phyloP scores from a whole-genome alignment of 2,797 vertebrate species.

The Phrynocephalus guinanensis region DNA sequence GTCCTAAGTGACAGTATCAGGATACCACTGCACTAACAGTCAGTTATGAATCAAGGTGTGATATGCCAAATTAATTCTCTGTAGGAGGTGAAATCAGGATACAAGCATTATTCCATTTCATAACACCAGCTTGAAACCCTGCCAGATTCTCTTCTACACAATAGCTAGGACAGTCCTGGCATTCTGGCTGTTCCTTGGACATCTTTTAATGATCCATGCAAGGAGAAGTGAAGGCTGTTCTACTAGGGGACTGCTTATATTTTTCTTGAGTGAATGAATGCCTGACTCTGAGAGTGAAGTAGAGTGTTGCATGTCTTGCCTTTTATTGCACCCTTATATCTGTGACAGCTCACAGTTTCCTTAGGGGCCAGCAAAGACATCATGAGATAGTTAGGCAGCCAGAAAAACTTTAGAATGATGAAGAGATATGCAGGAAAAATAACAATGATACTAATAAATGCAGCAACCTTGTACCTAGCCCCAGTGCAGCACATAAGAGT shows the following conservation, averaged over 20 bases:
- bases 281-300: too few relatives aligned
- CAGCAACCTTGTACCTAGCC: too few relatives aligned
- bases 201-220: too few relatives aligned
- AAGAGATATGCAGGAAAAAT: not conserved
- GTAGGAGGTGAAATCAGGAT: not conserved
- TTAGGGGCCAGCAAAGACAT: too few relatives aligned
- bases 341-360: too few relatives aligned
- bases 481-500: too few relatives aligned
- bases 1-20: not conserved
- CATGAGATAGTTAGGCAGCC: not conserved
- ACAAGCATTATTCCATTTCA: not conserved
- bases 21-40: not conserved
- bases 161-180: rapidly evolving
- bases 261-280: too few relatives aligned
- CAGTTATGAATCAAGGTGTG: rapidly evolving
- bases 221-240: too few relatives aligned
- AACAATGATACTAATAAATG: not conserved
- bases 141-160: not conserved
- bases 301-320: too few relatives aligned
- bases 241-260: too few relatives aligned
- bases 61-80: not conserved
- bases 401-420: not conserved
- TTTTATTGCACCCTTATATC: too few relatives aligned
- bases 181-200: too few relatives aligned
- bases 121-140: not conserved